Evolutionary conservation across 2,888 invertebrate species (phyloP).

Genomic region (Pelosia muscerda): DNA sequence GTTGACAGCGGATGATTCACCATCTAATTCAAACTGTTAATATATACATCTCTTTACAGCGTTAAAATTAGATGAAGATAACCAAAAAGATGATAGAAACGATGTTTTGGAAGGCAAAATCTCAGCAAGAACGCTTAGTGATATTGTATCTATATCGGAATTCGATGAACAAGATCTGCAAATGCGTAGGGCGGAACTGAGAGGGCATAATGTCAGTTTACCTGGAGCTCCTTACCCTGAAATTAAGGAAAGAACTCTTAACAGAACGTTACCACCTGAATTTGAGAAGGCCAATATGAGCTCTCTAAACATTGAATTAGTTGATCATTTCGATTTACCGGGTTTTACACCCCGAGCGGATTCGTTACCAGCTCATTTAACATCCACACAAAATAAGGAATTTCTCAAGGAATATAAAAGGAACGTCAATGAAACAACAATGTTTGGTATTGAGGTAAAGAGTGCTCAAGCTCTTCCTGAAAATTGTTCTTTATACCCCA

Average conservation of each 20-base stretch:
- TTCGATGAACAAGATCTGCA: slow-evolving; percentile 89
- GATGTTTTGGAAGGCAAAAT: slow-evolving; percentile 84
- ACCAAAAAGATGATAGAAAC: slow-evolving; percentile 80
- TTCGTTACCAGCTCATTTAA: slow-evolving; percentile 76
- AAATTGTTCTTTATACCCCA: slow-evolving; percentile 83
- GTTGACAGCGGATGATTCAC: slow-evolving; percentile 49
- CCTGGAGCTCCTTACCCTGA: slow-evolving; percentile 59
- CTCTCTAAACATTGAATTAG: slow-evolving; percentile 72
- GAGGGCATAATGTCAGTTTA: slow-evolving; percentile 67
- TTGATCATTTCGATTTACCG: slow-evolving; percentile 69
- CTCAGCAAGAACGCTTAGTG: slow-evolving; percentile 90
- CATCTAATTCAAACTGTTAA: slow-evolving; percentile 38
- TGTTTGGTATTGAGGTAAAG: slow-evolving; percentile 73
- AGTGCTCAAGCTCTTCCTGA: slow-evolving; percentile 74
- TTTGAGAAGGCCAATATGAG: slow-evolving; percentile 72
- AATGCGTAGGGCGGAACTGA: slow-evolving; percentile 82
- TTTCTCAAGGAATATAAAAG: slow-evolving; percentile 69
- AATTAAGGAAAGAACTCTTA: slow-evolving; percentile 60
- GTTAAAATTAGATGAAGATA: slow-evolving; percentile 87
- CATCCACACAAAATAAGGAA: slow-evolving; percentile 76
- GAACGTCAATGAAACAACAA: slow-evolving; percentile 80
- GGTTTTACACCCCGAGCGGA: slow-evolving; percentile 74
- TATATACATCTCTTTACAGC: slow-evolving; percentile 73
- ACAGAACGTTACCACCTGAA: slow-evolving; percentile 75
- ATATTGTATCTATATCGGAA: slow-evolving; percentile 91